Evolutionary conservation across 2,113 vertebrate genomes (phyloP).

Genomic region (Etheostoma cragini): DNA sequence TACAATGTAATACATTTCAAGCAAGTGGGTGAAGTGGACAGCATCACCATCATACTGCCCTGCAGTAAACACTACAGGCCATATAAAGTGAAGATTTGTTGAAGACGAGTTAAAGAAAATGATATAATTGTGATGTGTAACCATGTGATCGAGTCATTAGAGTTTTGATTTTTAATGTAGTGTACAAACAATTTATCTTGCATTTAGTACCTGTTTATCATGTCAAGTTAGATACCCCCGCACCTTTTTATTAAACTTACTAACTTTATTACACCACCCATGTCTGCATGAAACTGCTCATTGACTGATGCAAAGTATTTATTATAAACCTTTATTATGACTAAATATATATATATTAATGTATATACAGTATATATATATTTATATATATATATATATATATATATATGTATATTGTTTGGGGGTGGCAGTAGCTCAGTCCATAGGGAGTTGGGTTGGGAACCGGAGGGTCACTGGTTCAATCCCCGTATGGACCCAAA

Average conservation of each 20-base stretch:
- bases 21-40: background rate
- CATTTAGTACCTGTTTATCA: background rate
- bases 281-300: background rate
- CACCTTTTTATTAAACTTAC: background rate
- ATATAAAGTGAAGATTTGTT: background rate
- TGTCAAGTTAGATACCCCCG: background rate
- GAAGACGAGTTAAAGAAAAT: background rate
- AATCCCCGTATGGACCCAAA: no score
- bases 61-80: background rate
- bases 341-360: background rate
- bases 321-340: conserved; percentile 14
- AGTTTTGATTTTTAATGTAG: background rate
- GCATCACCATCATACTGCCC: no score
- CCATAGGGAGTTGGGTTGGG: no score
- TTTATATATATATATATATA: no score
- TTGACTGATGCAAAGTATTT: background rate
- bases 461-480: no score
- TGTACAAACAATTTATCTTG: background rate
- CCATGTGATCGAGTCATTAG: no score
- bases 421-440: no score
- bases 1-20: background rate
- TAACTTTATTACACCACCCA: background rate
- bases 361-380: no score
- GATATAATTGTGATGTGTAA: background rate
- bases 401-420: no score